Conservation (phyloP, 2,797 vertebrate species). For the Sebastes kiyomatsui region DNA sequence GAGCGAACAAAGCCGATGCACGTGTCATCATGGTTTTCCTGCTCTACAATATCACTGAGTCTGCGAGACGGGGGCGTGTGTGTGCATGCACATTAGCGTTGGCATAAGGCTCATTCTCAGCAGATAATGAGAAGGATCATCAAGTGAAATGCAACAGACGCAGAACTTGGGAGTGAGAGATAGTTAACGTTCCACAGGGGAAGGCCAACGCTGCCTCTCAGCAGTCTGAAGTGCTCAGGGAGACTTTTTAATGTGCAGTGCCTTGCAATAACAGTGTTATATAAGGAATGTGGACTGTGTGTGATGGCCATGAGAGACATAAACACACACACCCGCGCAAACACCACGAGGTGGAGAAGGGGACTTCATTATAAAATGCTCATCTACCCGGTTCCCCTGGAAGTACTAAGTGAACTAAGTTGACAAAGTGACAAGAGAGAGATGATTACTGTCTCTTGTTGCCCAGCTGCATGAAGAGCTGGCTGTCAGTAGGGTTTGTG, state of each 20-base stretch:
- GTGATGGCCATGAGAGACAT: background rate
- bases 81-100: background rate
- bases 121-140: conserved; percentile 11
- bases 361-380: background rate
- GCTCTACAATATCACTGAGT: background rate
- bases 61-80: background rate
- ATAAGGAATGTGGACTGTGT: background rate
- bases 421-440: background rate
- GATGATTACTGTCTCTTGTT: background rate
- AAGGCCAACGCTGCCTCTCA: background rate
- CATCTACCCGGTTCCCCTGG: background rate
- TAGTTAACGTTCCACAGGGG: background rate
- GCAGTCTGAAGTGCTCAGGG: background rate
- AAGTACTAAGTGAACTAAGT: background rate
- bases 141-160: background rate
- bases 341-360: background rate
- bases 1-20: background rate
- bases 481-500: background rate
- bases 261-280: background rate
- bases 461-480: background rate
- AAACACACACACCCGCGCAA: background rate
- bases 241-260: background rate
- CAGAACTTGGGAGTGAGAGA: background rate
- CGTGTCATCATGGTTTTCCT: background rate
- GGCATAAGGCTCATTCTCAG: background rate